These are phyloP conservation scores for Cryptotermes secundus DNA, from an alignment of 1,140 invertebrate species.

Conservation along the genomic window DNA sequence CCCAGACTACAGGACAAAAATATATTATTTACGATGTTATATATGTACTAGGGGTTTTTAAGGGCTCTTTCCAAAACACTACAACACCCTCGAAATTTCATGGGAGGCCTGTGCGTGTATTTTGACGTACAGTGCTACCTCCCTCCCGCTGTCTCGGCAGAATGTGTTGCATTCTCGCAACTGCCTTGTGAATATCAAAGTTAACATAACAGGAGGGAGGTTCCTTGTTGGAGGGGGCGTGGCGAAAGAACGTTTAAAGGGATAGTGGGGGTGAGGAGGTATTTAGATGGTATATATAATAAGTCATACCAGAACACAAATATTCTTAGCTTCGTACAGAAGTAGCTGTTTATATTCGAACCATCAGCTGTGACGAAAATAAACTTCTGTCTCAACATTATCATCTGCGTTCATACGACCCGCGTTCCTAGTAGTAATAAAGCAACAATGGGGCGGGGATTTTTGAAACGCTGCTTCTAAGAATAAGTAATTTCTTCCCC, in stretches of 20 bases:
- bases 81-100: neutral
- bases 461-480: neutral
- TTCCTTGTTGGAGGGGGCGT: neutral
- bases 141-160: neutral
- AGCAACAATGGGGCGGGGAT: neutral
- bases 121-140: neutral
- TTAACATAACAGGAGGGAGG: neutral
- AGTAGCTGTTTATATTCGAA: neutral
- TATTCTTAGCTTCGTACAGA: neutral
- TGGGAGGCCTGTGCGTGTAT: neutral
- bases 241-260: neutral
- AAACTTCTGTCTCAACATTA: neutral
- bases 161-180: neutral
- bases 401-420: neutral
- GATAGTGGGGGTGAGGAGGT: neutral
- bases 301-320: neutral
- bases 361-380: conserved; percentile 15
- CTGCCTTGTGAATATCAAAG: neutral
- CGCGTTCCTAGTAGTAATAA: neutral
- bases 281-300: neutral
- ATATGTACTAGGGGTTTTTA: neutral
- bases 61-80: conserved; percentile 14
- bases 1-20: neutral
- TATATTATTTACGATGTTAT: conserved; percentile 8
- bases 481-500: neutral